A percentile compares a stretch with the other conserved stretches of the same genome.
Evolutionary conservation across 1,140 invertebrate species (phyloP).

Genomic region (Tetramorium alpestre): DNA sequence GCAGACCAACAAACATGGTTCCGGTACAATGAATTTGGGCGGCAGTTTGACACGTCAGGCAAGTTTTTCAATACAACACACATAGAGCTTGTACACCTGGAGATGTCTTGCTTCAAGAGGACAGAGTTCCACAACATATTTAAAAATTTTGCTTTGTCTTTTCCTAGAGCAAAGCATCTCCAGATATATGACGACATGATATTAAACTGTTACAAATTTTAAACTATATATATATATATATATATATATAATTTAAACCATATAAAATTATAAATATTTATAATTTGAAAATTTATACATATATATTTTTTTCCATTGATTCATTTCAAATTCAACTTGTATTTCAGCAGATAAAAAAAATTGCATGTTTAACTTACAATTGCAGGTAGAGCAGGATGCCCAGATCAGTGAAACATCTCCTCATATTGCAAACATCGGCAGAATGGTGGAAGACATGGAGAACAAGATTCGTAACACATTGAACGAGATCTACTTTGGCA

Average conservation of each 20-base stretch:
- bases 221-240: background rate
- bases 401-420: slow-evolving; percentile 96
- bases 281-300: too few species aligned
- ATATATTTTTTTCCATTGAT: background rate
- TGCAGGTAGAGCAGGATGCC: slow-evolving; percentile 95
- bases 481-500: slow-evolving; percentile 99
- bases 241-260: too few species aligned
- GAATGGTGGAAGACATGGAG: slow-evolving; percentile 99
- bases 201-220: background rate
- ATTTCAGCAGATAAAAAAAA: background rate
- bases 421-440: slow-evolving; percentile 99
- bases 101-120: too few species aligned
- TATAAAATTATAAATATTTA: too few species aligned
- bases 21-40: slow-evolving; percentile 99
- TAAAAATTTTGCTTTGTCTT: too few species aligned
- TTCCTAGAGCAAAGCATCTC: too few species aligned
- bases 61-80: background rate
- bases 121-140: too few species aligned
- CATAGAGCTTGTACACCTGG: too few species aligned
- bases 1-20: slow-evolving; percentile 98
- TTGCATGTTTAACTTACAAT: slow-evolving; percentile 44
- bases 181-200: background rate
- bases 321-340: slow-evolving; percentile 2
- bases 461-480: slow-evolving; percentile 99
- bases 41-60: slow-evolving; percentile 99